phyloP scores from a whole-genome alignment of 2,113 vertebrate genomes.

The Gallinago undulata region DNA sequence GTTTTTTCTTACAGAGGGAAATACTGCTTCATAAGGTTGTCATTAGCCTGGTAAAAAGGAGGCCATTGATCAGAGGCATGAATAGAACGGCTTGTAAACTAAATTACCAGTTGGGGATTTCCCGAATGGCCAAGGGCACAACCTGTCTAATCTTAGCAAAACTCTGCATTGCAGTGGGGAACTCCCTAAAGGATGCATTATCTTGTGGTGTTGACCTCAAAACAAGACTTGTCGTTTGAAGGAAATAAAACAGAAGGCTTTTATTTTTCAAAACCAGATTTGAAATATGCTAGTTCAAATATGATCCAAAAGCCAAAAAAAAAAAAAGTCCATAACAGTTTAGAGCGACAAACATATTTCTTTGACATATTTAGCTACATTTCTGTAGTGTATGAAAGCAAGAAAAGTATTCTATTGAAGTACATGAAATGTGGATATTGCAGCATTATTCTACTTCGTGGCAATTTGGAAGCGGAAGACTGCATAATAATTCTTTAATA shows the following conservation, averaged over 20 bases:
- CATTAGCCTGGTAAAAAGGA: constrained; percentile 7
- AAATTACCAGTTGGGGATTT: constrained; percentile 28
- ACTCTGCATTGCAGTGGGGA: constrained; percentile 8
- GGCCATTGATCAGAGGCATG: constrained; percentile 32
- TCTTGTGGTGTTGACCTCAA: constrained; percentile 17
- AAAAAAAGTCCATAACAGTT: neutral
- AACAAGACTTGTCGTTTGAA: neutral
- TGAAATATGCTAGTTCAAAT: neutral
- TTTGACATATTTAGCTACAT: neutral
- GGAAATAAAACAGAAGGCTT: neutral
- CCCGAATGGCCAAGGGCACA: constrained; percentile 1
- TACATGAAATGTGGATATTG: neutral
- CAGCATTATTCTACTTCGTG: neutral
- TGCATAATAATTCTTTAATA: neutral
- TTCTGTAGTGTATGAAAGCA: neutral
- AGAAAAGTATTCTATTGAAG: neutral
- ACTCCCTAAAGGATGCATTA: neutral
- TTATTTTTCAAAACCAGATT: neutral
- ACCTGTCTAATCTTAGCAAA: constrained; percentile 19
- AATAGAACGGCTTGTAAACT: constrained; percentile 41
- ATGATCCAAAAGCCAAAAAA: neutral
- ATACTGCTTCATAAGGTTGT: constrained; percentile 40
- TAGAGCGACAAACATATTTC: neutral
- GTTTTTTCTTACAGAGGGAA: constrained; percentile 13
- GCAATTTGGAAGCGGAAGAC: neutral